Percentiles rank a stretch among this genome's conserved stretches.
phyloP scores from a whole-genome alignment of 2,113 vertebrate genomes.

The Crypturellus undulatus region DNA sequence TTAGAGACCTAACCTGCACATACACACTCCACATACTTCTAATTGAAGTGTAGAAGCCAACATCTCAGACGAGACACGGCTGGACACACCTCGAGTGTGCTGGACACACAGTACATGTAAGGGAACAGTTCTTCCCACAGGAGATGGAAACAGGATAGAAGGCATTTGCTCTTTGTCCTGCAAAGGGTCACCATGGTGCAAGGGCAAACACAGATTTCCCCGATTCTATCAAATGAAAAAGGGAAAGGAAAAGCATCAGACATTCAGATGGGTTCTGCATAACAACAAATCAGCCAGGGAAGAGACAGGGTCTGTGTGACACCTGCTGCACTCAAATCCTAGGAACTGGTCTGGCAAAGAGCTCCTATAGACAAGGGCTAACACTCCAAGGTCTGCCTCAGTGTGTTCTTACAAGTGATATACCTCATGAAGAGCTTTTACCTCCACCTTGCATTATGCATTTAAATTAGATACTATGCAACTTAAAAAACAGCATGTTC shows the following conservation, averaged over 20 bases:
- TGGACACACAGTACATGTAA: background rate
- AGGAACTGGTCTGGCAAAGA: background rate
- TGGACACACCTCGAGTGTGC: background rate
- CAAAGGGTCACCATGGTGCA: background rate
- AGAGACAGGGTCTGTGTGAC: background rate
- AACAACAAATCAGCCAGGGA: background rate
- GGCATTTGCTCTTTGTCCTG: background rate
- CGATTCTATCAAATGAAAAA: background rate
- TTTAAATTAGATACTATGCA: background rate
- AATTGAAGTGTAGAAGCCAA: fast-evolving
- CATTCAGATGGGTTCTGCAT: background rate
- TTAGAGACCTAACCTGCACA: background rate
- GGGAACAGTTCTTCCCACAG: background rate
- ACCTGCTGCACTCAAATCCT: background rate
- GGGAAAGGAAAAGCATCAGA: background rate
- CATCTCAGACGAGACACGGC: background rate
- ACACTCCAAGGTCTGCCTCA: background rate
- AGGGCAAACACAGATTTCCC: background rate
- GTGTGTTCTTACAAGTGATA: background rate
- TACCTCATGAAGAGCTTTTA: background rate
- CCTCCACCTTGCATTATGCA: background rate
- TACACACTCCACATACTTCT: background rate
- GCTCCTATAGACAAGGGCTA: background rate
- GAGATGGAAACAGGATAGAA: background rate
- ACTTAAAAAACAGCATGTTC: background rate